A percentile compares a stretch with the other conserved stretches of the same genome.
Evolutionary conservation across 2,113 vertebrate species (phyloP).

Genomic region (Numenius arquata): DNA sequence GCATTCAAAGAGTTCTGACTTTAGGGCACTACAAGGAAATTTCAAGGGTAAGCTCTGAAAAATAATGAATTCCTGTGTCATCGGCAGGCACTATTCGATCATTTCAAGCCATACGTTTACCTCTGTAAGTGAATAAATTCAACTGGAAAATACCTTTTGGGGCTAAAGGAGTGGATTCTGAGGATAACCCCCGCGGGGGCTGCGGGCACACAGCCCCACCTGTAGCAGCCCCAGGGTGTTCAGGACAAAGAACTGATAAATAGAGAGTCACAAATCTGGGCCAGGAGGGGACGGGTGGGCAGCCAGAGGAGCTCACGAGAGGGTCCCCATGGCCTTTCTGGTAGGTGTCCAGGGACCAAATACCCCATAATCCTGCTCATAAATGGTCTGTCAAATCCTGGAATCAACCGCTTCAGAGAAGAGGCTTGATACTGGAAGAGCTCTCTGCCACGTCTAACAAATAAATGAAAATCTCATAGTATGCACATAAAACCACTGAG

Average conservation of each 20-base stretch:
- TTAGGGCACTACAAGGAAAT: background rate
- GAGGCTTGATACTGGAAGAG: background rate
- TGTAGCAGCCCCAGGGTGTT: fast-evolving
- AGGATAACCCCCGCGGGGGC: background rate
- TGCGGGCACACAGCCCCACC: background rate
- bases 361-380: fast-evolving
- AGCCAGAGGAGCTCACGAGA: fast-evolving
- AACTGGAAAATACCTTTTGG: background rate
- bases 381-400: background rate
- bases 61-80: background rate
- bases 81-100: background rate
- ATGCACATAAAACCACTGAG: fast-evolving
- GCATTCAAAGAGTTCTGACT: background rate
- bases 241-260: no score
- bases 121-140: background rate
- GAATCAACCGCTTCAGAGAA: background rate
- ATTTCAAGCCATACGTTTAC: fast-evolving
- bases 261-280: fast-evolving
- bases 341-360: background rate
- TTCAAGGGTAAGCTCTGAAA: background rate
- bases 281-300: fast-evolving
- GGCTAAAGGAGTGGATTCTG: background rate
- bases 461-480: background rate
- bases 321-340: background rate
- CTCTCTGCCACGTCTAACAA: background rate